phyloP scores from a whole-genome alignment of 2,113 vertebrate species.

The Callithrix jacchus region DNA sequence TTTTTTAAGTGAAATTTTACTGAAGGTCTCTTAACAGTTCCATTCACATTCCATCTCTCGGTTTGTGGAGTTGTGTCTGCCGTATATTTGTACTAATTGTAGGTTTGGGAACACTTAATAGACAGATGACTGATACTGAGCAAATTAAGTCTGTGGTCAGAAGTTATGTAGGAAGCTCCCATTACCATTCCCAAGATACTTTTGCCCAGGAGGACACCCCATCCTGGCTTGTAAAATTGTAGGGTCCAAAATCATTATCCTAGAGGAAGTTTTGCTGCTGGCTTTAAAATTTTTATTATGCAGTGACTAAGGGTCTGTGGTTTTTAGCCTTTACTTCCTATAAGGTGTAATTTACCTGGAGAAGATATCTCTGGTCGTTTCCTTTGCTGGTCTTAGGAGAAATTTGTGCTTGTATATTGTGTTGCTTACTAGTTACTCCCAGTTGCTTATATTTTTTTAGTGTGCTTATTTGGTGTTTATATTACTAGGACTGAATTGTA shows the following conservation, averaged over 20 bases:
- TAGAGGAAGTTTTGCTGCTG: conserved; percentile 80
- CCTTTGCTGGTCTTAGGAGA: conserved; percentile 25
- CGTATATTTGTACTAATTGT: conserved; percentile 76
- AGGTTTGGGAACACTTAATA: conserved; percentile 76
- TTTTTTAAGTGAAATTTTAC: background rate
- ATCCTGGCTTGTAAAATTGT: conserved; percentile 69
- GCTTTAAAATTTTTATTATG: conserved; percentile 68
- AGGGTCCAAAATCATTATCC: conserved; percentile 80
- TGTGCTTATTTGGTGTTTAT: conserved; percentile 10
- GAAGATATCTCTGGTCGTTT: conserved; percentile 29
- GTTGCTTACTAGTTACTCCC: background rate
- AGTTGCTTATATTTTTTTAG: background rate
- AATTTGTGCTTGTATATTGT: background rate
- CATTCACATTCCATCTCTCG: background rate
- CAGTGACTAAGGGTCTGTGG: conserved; percentile 66
- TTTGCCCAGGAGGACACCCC: conserved; percentile 73
- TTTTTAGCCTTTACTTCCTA: conserved; percentile 55
- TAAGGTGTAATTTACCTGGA: conserved; percentile 21
- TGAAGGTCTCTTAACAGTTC: conserved; percentile 50
- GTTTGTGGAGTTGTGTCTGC: conserved; percentile 57
- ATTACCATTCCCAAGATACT: conserved; percentile 76
- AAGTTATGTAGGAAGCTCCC: conserved; percentile 77
- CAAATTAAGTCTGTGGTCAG: conserved; percentile 76
- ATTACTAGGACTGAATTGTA: conserved; percentile 1
- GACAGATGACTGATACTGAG: conserved; percentile 78